Conservation (phyloP, 2,113 vertebrate species). For the human region GRCh38 chr1:201479001-201479500, state of each 20-base stretch:
- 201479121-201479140: background rate
- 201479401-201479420: slow-evolving; percentile 33
- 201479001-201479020: background rate
- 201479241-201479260: slow-evolving; percentile 17
- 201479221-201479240: slow-evolving; percentile 56
- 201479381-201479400: slow-evolving; percentile 36
- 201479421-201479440: background rate
- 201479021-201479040: background rate
- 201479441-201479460: slow-evolving; percentile 15
- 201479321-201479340: slow-evolving; percentile 25
- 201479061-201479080: background rate
- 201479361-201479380: slow-evolving; percentile 66
- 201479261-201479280: slow-evolving; percentile 4
- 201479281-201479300: background rate
- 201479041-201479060: too few relatives aligned
- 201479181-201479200: background rate
- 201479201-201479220: slow-evolving; percentile 33
- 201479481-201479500: background rate
- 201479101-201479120: background rate
- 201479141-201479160: background rate
- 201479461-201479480: slow-evolving; percentile 55
- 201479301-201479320: background rate
- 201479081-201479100: background rate
- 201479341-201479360: slow-evolving; percentile 14
- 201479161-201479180: background rate